A percentile compares a stretch with the other conserved stretches of the same genome.
Conservation (phyloP, 2,797 vertebrate genomes). For the Alca torda region DNA sequence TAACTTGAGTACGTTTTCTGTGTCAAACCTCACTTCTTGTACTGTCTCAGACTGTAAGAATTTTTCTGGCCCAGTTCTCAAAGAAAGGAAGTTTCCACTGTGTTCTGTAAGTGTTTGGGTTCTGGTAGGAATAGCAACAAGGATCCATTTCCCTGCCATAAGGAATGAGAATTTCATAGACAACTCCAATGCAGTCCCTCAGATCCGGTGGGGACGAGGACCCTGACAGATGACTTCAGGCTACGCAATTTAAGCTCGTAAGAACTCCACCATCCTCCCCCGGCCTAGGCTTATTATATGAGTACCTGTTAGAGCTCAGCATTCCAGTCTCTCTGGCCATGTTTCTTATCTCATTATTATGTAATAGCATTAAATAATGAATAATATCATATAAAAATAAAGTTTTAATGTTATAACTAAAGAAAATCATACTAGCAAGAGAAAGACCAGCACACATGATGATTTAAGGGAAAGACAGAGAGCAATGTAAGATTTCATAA, state of each 20-base stretch:
- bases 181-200: not conserved
- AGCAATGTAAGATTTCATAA: not conserved
- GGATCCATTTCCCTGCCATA: not conserved
- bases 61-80: not conserved
- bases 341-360: not conserved
- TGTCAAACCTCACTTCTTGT: not conserved
- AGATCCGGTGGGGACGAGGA: not conserved
- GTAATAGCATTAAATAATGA: not conserved
- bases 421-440: not conserved
- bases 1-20: conserved; percentile 29
- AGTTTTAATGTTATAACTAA: not conserved
- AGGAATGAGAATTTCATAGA: not conserved
- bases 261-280: not conserved
- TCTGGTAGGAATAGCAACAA: not conserved
- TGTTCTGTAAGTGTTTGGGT: not conserved
- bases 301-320: not conserved
- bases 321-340: not conserved
- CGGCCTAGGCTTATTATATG: not conserved
- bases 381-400: not conserved
- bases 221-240: not conserved
- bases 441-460: not conserved
- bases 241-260: not conserved
- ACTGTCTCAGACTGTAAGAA: not conserved
- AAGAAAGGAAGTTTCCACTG: not conserved
- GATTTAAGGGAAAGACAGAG: not conserved